Conservation (phyloP, 2,797 vertebrate genomes). For the Acrossocheilus fasciatus region DNA sequence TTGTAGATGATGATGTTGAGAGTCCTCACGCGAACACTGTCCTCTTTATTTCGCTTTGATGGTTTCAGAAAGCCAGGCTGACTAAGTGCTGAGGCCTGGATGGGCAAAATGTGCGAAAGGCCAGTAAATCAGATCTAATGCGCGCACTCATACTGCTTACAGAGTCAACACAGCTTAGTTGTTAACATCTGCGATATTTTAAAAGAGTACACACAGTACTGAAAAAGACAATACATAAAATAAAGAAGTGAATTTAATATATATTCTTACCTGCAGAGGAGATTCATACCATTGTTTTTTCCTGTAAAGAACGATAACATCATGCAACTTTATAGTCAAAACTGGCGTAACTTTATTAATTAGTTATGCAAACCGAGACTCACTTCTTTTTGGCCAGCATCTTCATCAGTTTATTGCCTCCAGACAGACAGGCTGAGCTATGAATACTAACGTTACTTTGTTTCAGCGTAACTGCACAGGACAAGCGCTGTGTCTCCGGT, state of each 20-base stretch:
- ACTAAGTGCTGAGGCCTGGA: slow-evolving; percentile 55
- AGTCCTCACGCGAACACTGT: slow-evolving; percentile 72
- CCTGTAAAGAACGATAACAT: slow-evolving; percentile 63
- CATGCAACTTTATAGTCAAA: background rate
- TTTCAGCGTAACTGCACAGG: background rate
- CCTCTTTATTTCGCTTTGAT: slow-evolving; percentile 68
- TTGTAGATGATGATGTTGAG: slow-evolving; percentile 79
- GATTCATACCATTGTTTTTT: slow-evolving; percentile 86
- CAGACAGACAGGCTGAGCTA: slow-evolving; percentile 43
- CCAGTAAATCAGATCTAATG: background rate
- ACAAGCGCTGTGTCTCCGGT: background rate
- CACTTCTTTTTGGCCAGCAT: slow-evolving; percentile 63
- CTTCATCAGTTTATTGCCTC: slow-evolving; percentile 57
- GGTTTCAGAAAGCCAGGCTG: slow-evolving; percentile 59
- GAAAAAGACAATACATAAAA: background rate
- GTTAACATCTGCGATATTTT: background rate
- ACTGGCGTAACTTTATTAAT: background rate
- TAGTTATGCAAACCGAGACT: slow-evolving; percentile 34
- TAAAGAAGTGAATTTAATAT: background rate
- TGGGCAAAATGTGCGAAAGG: background rate
- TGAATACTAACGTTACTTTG: slow-evolving; percentile 43
- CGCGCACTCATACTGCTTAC: background rate
- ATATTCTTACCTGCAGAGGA: slow-evolving; percentile 59
- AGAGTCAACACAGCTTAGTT: background rate
- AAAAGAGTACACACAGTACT: background rate